Evolutionary conservation across 2,888 invertebrate genomes (phyloP).

Genomic region (Eupithecia dodoneata): DNA sequence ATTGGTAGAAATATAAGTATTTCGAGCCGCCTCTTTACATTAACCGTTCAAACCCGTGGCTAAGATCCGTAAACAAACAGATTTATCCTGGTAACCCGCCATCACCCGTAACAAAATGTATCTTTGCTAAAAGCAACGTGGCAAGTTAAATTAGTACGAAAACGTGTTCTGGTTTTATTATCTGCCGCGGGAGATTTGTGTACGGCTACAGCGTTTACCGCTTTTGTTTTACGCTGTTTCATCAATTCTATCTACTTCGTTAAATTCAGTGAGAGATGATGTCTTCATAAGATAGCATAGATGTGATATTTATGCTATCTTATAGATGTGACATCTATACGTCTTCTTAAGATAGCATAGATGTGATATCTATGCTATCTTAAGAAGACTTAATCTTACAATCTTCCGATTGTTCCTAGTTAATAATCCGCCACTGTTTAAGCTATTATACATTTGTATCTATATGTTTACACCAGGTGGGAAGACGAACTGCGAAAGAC

Average conservation of each 20-base stretch:
- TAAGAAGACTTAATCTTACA: neutral
- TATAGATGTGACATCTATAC: too few relatives aligned
- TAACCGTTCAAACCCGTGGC: neutral
- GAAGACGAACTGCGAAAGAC: too few relatives aligned
- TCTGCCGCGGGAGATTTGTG: constrained; percentile 55
- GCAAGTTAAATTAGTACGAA: constrained; percentile 69
- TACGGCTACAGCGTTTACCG: constrained; percentile 53
- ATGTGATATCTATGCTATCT: neutral
- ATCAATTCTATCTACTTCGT: neutral
- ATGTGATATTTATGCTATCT: too few relatives aligned
- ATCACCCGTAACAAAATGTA: constrained; percentile 37
- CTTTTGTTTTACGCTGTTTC: constrained; percentile 37
- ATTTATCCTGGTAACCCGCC: constrained; percentile 6
- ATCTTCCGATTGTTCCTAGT: neutral
- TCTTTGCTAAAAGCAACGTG: constrained; percentile 53
- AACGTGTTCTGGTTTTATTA: constrained; percentile 69
- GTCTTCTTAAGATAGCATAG: too few relatives aligned
- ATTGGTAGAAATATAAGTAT: neutral
- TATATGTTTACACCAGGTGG: too few relatives aligned
- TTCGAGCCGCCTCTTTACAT: neutral
- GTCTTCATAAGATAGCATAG: too few relatives aligned
- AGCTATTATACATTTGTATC: neutral
- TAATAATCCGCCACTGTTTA: neutral
- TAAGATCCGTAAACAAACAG: constrained; percentile 7
- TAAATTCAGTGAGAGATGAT: neutral